phyloP scores from a whole-genome alignment of 2,113 vertebrate species.

The Oreotrochilus melanogaster region DNA sequence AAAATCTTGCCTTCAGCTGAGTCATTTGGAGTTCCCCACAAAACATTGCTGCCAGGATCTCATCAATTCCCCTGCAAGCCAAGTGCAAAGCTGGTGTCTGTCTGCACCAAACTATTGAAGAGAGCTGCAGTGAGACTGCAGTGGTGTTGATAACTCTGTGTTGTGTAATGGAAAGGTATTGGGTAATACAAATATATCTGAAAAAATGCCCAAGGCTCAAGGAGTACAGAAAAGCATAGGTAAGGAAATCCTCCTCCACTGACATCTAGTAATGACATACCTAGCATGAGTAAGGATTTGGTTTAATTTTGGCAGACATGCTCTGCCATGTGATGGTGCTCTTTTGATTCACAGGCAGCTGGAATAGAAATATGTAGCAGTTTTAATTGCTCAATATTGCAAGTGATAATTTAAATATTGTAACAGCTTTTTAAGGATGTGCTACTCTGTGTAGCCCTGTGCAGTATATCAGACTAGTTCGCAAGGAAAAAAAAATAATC shows the following conservation, averaged over 20 bases:
- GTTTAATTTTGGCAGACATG: background rate
- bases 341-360: conserved; percentile 21
- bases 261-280: background rate
- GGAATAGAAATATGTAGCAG: conserved; percentile 9
- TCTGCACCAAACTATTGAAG: background rate
- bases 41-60: background rate
- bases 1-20: background rate
- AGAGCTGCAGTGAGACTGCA: background rate
- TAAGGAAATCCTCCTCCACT: background rate
- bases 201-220: background rate
- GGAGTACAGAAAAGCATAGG: background rate
- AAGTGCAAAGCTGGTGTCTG: background rate
- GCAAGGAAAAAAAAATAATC: background rate
- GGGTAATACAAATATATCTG: background rate
- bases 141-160: background rate
- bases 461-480: background rate
- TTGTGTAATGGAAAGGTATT: background rate
- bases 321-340: background rate
- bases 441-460: background rate
- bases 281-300: background rate
- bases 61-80: background rate
- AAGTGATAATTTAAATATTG: conserved; percentile 57
- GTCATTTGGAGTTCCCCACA: background rate
- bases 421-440: conserved; percentile 17
- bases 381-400: conserved; percentile 50